Percentiles rank a stretch among this genome's conserved stretches.
Conservation (phyloP, 2,888 invertebrate species). For the Drosophila neoperkinsi region DNA sequence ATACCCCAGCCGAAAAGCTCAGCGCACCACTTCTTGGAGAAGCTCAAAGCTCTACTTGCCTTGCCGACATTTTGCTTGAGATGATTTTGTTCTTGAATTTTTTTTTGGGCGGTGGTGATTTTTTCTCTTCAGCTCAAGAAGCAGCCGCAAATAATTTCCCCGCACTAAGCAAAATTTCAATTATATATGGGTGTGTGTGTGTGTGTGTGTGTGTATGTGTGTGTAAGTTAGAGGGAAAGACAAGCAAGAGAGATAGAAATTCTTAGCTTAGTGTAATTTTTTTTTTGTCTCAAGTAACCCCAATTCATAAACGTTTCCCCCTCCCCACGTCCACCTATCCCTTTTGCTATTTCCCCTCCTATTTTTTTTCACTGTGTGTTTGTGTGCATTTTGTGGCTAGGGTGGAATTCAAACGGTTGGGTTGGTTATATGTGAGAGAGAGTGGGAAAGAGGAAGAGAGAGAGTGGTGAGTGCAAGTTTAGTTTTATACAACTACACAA, state of each 20-base stretch:
- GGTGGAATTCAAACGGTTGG: slow-evolving; percentile 57
- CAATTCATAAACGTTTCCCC: slow-evolving; percentile 41
- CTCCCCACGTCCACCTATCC: slow-evolving; percentile 11
- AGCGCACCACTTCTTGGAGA: background rate
- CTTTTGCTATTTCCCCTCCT: slow-evolving; percentile 53
- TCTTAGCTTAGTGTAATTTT: slow-evolving; percentile 54
- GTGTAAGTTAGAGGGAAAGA: slow-evolving; percentile 17
- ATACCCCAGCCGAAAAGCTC: background rate
- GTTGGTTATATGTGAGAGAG: slow-evolving; percentile 27
- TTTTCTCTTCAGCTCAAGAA: background rate
- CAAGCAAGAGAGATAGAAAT: slow-evolving; percentile 28
- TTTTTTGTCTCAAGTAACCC: slow-evolving; percentile 65
- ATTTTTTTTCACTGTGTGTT: slow-evolving; percentile 11
- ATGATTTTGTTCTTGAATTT: slow-evolving; percentile 32
- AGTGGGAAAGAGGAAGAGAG: slow-evolving; percentile 27
- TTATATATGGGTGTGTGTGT: background rate
- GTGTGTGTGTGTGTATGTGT: background rate
- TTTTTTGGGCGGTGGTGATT: slow-evolving; percentile 2
- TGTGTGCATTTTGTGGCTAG: slow-evolving; percentile 33
- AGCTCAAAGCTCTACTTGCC: background rate
- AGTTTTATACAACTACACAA: slow-evolving; percentile 47
- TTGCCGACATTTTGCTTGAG: slow-evolving; percentile 1
- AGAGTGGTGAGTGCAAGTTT: slow-evolving; percentile 47
- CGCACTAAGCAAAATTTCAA: slow-evolving; percentile 19
- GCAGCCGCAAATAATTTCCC: slow-evolving; percentile 9